Conservation (phyloP, 2,797 vertebrate species). For the Brotula barbata region DNA sequence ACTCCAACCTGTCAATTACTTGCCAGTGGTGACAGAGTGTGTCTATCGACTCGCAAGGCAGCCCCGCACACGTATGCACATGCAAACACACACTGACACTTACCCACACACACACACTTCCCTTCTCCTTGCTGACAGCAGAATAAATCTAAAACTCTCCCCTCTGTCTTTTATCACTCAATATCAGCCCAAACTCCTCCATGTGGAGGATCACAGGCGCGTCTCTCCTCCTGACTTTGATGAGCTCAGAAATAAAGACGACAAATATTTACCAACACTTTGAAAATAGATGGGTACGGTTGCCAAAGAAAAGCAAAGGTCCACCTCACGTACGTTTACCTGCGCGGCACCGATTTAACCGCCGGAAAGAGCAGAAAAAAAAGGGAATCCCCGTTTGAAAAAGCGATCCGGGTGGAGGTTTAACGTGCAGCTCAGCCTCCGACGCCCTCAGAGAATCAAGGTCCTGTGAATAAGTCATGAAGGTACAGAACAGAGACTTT, state of each 20-base stretch:
- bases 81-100: constrained; percentile 6
- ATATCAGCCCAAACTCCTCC: constrained; percentile 53
- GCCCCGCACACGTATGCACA: constrained; percentile 48
- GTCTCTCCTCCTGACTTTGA: constrained; percentile 48
- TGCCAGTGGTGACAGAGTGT: constrained; percentile 71
- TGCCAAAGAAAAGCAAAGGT: not conserved
- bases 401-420: no score
- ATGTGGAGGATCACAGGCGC: constrained; percentile 49
- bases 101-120: constrained; percentile 18
- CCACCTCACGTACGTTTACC: not conserved
- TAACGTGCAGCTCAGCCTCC: constrained; percentile 34
- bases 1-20: constrained; percentile 77
- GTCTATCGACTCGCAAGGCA: constrained; percentile 73
- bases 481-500: constrained; percentile 57
- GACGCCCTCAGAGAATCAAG: constrained; percentile 64
- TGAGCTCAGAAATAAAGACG: constrained; percentile 42
- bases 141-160: constrained; percentile 69
- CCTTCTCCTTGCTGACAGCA: constrained; percentile 62
- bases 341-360: not conserved
- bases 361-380: not conserved
- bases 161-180: constrained; percentile 62
- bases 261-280: constrained; percentile 47
- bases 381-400: no score
- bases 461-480: constrained; percentile 75
- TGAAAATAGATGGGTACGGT: constrained; percentile 11